Percentiles rank a stretch among this genome's conserved stretches.
These are phyloP conservation scores for Onychomys leucogaster DNA, from an alignment of 2,797 vertebrate species.

Conservation along the genomic window DNA sequence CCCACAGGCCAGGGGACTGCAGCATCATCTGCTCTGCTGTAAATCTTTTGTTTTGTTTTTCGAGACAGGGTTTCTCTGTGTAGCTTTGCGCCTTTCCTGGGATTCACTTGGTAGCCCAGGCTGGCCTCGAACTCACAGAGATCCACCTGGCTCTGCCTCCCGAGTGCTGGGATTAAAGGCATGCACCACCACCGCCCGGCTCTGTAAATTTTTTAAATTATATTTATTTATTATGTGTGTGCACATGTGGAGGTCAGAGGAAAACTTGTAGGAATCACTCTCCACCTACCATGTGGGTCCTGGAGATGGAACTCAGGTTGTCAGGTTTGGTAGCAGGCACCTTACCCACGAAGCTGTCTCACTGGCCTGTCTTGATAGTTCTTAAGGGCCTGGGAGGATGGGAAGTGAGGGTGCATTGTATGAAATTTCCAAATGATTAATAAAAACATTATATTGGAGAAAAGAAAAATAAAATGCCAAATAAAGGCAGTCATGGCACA, in stretches of 20 bases:
- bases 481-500: not conserved
- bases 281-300: not conserved
- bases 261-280: not conserved
- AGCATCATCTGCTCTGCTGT: no score
- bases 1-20: not conserved
- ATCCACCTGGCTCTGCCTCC: no score
- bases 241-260: no score
- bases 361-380: not conserved
- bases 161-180: no score
- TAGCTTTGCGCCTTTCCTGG: no score
- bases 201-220: no score
- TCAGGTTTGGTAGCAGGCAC: not conserved
- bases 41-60: no score
- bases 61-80: no score
- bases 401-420: not conserved
- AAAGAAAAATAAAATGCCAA: not conserved
- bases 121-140: no score
- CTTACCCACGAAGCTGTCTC: not conserved
- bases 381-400: not conserved
- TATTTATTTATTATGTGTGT: no score
- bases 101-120: no score
- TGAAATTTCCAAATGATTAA: not conserved
- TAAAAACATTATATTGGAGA: not conserved
- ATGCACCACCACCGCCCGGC: no score
- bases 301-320: not conserved